Evolutionary conservation across 2,797 vertebrate genomes (phyloP).

Genomic region (Scomberomorus guttatus): DNA sequence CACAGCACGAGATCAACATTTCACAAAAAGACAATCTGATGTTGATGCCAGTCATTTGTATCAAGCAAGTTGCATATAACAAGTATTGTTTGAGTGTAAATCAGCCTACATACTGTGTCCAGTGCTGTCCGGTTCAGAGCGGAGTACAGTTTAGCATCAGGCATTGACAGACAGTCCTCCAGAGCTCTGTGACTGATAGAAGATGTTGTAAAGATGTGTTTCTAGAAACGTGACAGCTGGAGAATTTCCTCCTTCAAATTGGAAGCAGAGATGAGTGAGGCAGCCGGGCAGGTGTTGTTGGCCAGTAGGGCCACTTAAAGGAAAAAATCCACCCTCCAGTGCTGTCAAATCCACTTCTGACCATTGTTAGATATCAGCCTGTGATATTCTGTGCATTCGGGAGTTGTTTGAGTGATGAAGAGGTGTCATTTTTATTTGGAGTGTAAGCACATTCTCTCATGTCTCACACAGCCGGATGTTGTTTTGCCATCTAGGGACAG

Average conservation of each 20-base stretch:
- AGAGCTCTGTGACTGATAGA: not conserved
- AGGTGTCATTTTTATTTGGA: not conserved
- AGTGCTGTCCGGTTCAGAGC: conserved; percentile 3
- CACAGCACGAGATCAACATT: not conserved
- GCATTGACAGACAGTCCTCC: conserved; percentile 1
- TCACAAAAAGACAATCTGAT: conserved; percentile 19
- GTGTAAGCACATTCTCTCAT: not conserved
- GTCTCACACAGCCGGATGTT: not conserved
- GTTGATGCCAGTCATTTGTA: not conserved
- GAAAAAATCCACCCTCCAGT: conserved; percentile 5
- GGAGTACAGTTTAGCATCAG: conserved; percentile 9
- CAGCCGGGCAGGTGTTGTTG: conserved; percentile 12
- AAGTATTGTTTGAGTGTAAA: conserved; percentile 18
- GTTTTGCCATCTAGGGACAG: not conserved
- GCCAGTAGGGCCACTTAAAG: not conserved
- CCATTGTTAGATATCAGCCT: not conserved
- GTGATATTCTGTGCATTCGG: not conserved
- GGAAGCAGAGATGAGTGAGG: conserved; percentile 22
- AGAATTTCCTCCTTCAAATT: conserved; percentile 18
- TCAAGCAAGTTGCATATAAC: conserved; percentile 44
- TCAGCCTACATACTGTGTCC: conserved; percentile 4
- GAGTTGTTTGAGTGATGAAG: not conserved
- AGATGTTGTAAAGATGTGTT: conserved; percentile 1
- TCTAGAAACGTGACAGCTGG: conserved; percentile 28
- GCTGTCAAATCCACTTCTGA: not conserved